Evolutionary conservation across 2,113 vertebrate genomes (phyloP), one percentile per base, ranked within the genome.

Genomic region (Platycercus adscitus): DNA sequence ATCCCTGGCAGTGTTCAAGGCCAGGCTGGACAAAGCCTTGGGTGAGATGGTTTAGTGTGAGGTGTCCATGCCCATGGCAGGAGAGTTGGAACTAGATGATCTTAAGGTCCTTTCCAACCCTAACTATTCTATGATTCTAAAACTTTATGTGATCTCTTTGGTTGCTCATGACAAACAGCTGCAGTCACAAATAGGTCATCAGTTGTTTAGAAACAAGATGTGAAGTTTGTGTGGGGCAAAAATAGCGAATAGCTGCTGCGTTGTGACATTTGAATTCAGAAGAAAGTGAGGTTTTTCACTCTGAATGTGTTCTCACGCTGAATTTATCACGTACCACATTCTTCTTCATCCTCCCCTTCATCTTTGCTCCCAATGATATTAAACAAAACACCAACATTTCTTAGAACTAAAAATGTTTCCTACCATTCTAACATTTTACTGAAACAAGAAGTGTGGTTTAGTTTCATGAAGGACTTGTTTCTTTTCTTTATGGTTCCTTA

Each of bases 351-450:
- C 8, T 75, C 20, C 10, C 29, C 47, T 66, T 78, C 79, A 37
- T 78, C 41, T 88, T 73, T 75, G 72, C 46, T 81, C 10, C 90
- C 49, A 24, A 46, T 88, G 37, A 77, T 46, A 41, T 43, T 89
- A 86, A 94, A 81, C 73, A 63, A 92, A 91, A 53, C 10, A 17
- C 11, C n/a, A 83, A 17, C 4, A 14, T 64, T 44, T 89, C 14
- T 86, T 77, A 58, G 69, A 72, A 91, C 60, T 79, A 47, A 86
- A 81, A 80, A 43, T 75, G 35, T 91, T 94, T 96, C 68, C 71
- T 83, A 60, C 70, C 44, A 16, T 14, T 52, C 23, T 24, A 53
- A 35, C 9, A 2, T 80, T 93, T 96, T 80, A 78, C n/a, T 58
- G 47, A 47, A 84, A 64, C 8, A 76, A 89, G 52, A 77, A 17